phyloP scores from a whole-genome alignment of 23 tunicate species.

The Trididemnum nubilum region DNA sequence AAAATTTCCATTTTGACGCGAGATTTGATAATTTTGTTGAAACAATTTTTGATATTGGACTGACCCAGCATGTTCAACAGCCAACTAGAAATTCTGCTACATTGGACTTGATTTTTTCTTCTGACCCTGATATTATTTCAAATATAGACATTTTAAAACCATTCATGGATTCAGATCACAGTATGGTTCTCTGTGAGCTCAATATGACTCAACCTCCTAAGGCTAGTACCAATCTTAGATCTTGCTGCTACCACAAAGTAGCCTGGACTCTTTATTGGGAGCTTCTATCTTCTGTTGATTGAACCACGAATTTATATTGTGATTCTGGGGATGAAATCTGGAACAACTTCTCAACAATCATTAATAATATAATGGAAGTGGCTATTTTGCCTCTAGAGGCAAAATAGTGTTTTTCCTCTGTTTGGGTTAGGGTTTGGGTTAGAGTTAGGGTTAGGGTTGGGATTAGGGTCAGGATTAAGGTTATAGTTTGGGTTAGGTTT shows the following conservation, averaged over 20 bases:
- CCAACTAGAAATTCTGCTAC: background rate
- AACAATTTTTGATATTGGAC: background rate
- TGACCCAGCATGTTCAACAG: background rate
- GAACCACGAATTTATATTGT: background rate
- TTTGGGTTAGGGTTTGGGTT: too few relatives aligned
- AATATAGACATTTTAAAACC: background rate
- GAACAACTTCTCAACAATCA: background rate
- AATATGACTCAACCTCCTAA: too few relatives aligned
- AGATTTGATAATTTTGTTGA: background rate
- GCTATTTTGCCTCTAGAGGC: too few relatives aligned
- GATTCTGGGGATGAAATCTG: background rate
- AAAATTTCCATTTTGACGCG: background rate
- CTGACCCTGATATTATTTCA: constrained; percentile 4
- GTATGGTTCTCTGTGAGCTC: background rate
- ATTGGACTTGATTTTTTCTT: background rate
- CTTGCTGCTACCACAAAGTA: too few relatives aligned
- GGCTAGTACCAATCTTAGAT: too few relatives aligned
- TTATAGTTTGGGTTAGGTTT: too few relatives aligned
- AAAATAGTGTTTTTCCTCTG: too few relatives aligned
- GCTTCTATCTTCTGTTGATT: too few relatives aligned
- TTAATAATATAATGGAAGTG: too few relatives aligned
- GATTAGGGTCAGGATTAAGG: too few relatives aligned
- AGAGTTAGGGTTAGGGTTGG: too few relatives aligned
- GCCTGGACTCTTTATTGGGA: too few relatives aligned
- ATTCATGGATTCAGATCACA: background rate